Evolutionary conservation across 2,888 invertebrate species (phyloP), one percentile per base, ranked within the genome.

Genomic region (Orthosia incerta): DNA sequence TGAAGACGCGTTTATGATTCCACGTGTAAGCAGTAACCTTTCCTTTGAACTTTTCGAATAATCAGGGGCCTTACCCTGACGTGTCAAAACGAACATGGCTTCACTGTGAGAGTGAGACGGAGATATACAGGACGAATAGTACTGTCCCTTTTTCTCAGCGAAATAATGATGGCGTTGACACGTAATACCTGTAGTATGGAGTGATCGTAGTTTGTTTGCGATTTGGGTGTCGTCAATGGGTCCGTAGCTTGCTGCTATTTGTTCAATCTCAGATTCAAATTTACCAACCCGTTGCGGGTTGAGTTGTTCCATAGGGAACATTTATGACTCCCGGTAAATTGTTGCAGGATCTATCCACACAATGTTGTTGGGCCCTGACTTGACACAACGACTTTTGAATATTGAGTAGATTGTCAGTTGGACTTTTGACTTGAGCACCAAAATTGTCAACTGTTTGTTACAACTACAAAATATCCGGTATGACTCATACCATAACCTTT

Each of bases 31-130:
- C 46, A 48, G 39, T 39, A 39, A 39, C 39, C 39, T 39, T 39
- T 60, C 48, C 9, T 26, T 20, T 48, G 59, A 74, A 57, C 63
- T 55, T 56, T 75, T 64, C 16, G 16, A 50, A 46, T 46, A 60
- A 64, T 55, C 26, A 50, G 15, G 31, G 31, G 31, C 31, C 7
- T 31, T 31, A 31, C 31, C 7, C 31, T 31, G 31, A 31, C 7
- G 31, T 31, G 31, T 31, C 31, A 31, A 31, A 31, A 31, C 31
- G 31, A 7, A 7, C 7, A 31, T 31, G 31, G 31, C 31, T 31
- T 5, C 31, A 31, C 5, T 31, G 26, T 26, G 31, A 2, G 31
- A 31, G 31, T 2, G 31, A 31, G 31, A 31, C 7, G 31, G 31
- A 39, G 9, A 39, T 39, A 39, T 39, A 39, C 7, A 39, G 39